Base-by-base conservation (phyloP, 2,113 vertebrate genomes). In the Callipepla californica region DNA sequence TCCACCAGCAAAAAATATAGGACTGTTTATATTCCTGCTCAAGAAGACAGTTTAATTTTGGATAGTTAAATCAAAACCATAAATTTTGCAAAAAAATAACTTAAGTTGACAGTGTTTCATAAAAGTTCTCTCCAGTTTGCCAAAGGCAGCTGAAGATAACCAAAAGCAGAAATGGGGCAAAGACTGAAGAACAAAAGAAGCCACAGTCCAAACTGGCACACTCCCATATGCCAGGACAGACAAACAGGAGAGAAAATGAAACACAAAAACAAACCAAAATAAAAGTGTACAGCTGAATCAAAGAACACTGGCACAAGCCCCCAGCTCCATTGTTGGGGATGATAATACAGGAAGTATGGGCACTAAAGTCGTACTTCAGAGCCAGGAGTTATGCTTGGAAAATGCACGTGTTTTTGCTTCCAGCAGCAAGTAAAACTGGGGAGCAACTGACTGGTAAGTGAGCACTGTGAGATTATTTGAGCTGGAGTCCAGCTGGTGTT, bases 341-440 rank as follows among this genome's bases (percentile, higher is more conserved):
- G 74, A 51, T 42, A 18, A 16, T n/a, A 50, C 47, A 70, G 87
- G 93, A 90, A 90, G 62, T 1, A 90, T 4, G 40, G 81, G 87
- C 69, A 95, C 51, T 62, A 23, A 36, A 81, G 55, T 2, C 40
- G 20, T 13, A 61, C 65, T 79, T n/a, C 61, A 85, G 76, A 85
- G 93, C 75, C 81, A 94, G 57, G 72, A 82, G n/a, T 25, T 75
- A 23, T 3, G 19, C 63, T 67, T 77, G 89, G 86, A 92, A 95
- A 92, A 89, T 16, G 25, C 16, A 20, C 80, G 38, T 51, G 26
- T 65, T 80, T 67, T 34, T 62, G 78, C 42, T 80, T 79, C 61
- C 68, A 80, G 25, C 87, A 88, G 53, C 62, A 94, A 80, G 22
- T 12, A 66, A 65, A 57, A 48, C 53, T 18, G 78, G 19, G 18